These are phyloP conservation scores for Esox masquinongy DNA, from an alignment of 2,797 vertebrate genomes.

Conservation along the genomic window DNA sequence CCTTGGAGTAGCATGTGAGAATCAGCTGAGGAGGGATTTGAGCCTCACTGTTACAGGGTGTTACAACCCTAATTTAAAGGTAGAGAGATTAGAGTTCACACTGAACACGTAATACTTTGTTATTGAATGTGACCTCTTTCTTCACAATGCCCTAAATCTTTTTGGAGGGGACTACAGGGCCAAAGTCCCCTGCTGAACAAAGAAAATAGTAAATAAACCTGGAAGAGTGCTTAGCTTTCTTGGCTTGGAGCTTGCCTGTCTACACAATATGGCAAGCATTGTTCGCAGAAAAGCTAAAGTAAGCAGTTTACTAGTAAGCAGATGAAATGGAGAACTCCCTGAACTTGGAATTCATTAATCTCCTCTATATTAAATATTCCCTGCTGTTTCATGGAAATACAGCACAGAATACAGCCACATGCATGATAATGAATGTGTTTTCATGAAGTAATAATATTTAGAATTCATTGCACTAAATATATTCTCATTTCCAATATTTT, in stretches of 20 bases:
- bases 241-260: constrained; percentile 27
- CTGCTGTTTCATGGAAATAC: constrained; percentile 12
- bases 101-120: constrained; percentile 61
- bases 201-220: constrained; percentile 28
- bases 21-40: constrained; percentile 73
- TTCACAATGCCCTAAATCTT: constrained; percentile 41
- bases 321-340: constrained; percentile 19
- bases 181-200: constrained; percentile 56
- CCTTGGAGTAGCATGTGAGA: constrained; percentile 60
- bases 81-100: constrained; percentile 44
- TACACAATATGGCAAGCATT: constrained; percentile 19
- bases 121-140: constrained; percentile 71
- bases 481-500: constrained; percentile 30
- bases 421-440: background rate
- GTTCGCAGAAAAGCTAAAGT: constrained; percentile 21
- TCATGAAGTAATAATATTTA: background rate
- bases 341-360: constrained; percentile 12
- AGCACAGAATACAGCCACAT: background rate
- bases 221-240: constrained; percentile 22
- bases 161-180: constrained; percentile 18
- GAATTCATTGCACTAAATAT: background rate
- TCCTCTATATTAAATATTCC: constrained; percentile 30
- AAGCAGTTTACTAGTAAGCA: constrained; percentile 39
- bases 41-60: constrained; percentile 34
- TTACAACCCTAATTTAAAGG: constrained; percentile 47